Evolutionary conservation across 1,140 invertebrate species (phyloP).

Genomic region (Cryptotermes secundus): DNA sequence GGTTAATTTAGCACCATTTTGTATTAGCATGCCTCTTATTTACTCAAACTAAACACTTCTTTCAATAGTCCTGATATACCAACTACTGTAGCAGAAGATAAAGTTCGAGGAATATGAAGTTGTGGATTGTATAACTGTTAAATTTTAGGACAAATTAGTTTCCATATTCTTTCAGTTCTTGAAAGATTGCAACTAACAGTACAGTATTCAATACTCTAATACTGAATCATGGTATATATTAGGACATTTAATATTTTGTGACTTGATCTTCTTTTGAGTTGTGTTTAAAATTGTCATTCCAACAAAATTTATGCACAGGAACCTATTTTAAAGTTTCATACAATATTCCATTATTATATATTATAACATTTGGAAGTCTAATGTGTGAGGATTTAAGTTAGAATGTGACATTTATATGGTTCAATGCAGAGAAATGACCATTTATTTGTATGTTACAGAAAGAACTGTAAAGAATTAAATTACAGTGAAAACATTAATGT

Average conservation of each 20-base stretch:
- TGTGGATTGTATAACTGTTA: background rate
- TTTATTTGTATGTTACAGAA: background rate
- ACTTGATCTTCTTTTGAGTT: background rate
- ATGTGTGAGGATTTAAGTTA: slow-evolving; percentile 8
- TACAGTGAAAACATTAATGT: background rate
- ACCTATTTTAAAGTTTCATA: slow-evolving; percentile 5
- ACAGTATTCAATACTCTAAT: slow-evolving; percentile 1
- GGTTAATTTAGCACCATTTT: slow-evolving; percentile 19
- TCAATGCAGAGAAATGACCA: background rate
- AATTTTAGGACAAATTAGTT: background rate
- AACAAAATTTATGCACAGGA: slow-evolving; percentile 27
- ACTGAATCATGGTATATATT: background rate
- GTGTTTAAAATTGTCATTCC: background rate
- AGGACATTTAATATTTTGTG: background rate
- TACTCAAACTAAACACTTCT: background rate
- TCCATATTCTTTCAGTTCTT: background rate
- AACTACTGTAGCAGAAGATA: slow-evolving; percentile 1
- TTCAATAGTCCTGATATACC: background rate
- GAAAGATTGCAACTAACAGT: background rate
- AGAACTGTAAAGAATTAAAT: background rate
- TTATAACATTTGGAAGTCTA: slow-evolving; percentile 23
- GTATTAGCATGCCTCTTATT: background rate
- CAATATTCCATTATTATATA: background rate
- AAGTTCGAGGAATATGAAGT: background rate
- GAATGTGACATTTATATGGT: slow-evolving; percentile 10